Conservation (phyloP, 2,113 vertebrate species). For the Takifugu flavidus region DNA sequence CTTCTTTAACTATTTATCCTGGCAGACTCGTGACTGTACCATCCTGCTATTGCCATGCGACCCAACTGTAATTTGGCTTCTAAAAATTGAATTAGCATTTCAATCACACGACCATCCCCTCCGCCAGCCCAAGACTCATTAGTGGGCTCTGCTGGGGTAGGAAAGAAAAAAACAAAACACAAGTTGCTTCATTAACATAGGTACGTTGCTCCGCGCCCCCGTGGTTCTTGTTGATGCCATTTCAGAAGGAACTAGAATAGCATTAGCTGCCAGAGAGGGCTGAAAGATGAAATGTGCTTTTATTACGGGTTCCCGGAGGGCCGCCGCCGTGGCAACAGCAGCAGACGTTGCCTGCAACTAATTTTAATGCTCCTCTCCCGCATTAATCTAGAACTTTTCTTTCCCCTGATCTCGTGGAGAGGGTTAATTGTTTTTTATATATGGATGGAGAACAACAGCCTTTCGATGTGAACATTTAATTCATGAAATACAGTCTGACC, state of each 20-base stretch:
- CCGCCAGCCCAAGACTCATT: conserved; percentile 66
- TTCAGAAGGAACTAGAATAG: conserved; percentile 53
- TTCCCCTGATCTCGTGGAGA: conserved; percentile 6
- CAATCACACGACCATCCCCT: conserved; percentile 67
- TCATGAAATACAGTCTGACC: background rate
- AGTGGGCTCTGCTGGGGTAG: conserved; percentile 46
- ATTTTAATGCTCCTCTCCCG: conserved; percentile 9
- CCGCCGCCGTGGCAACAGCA: conserved; percentile 2
- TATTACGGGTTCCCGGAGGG: conserved; percentile 3
- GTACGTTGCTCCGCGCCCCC: conserved; percentile 42
- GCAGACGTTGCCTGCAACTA: conserved; percentile 6
- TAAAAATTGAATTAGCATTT: conserved; percentile 73
- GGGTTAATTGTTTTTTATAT: conserved; percentile 1
- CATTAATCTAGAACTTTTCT: conserved; percentile 14
- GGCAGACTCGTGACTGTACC: conserved; percentile 23
- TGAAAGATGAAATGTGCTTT: conserved; percentile 37
- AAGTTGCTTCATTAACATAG: conserved; percentile 70
- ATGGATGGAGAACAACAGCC: background rate
- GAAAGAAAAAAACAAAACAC: conserved; percentile 57
- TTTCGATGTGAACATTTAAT: background rate
- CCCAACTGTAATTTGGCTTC: conserved; percentile 59
- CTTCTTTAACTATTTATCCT: conserved; percentile 26
- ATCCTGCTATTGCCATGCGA: conserved; percentile 57
- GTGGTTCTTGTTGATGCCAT: conserved; percentile 33
- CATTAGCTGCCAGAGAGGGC: conserved; percentile 27